Conservation (phyloP, 1,140 invertebrate species). For the Heterodera schachtii region DNA sequence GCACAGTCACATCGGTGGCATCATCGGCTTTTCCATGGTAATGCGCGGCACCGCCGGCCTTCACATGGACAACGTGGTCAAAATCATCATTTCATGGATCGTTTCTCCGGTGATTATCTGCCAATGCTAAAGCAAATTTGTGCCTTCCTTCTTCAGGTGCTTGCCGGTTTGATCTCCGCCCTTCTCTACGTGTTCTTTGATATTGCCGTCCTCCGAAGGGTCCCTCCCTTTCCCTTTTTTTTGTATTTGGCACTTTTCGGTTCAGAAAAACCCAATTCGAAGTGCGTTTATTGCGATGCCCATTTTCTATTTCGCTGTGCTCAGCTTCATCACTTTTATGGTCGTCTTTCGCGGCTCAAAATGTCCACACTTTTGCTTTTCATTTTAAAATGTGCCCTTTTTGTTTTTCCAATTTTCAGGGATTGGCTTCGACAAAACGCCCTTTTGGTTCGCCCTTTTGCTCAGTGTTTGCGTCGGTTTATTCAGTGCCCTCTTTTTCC, state of each 20-base stretch:
- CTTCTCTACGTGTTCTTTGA: conserved; percentile 41
- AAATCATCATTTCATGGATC: conserved; percentile 40
- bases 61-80: conserved; percentile 60
- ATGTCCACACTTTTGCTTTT: conserved; percentile 25
- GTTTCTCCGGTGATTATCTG: conserved; percentile 34
- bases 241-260: conserved; percentile 25
- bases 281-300: conserved; percentile 82
- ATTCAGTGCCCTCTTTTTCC: conserved; percentile 29
- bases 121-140: background rate
- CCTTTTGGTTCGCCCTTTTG: conserved; percentile 29
- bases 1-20: conserved; percentile 94
- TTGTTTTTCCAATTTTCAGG: conserved; percentile 19
- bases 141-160: background rate
- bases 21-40: conserved; percentile 90
- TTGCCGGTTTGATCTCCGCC: conserved; percentile 37
- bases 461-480: conserved; percentile 24
- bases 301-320: conserved; percentile 86
- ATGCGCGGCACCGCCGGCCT: conserved; percentile 81
- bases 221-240: background rate
- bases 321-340: conserved; percentile 87
- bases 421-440: conserved; percentile 42
- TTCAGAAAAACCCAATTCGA: conserved; percentile 74
- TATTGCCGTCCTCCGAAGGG: conserved; percentile 36
- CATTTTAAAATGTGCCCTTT: background rate
- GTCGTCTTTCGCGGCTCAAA: conserved; percentile 86